A percentile compares a stretch with the other conserved stretches of the same genome.
phyloP scores from a whole-genome alignment of 2,113 vertebrate genomes.

The Prunella himalayana region DNA sequence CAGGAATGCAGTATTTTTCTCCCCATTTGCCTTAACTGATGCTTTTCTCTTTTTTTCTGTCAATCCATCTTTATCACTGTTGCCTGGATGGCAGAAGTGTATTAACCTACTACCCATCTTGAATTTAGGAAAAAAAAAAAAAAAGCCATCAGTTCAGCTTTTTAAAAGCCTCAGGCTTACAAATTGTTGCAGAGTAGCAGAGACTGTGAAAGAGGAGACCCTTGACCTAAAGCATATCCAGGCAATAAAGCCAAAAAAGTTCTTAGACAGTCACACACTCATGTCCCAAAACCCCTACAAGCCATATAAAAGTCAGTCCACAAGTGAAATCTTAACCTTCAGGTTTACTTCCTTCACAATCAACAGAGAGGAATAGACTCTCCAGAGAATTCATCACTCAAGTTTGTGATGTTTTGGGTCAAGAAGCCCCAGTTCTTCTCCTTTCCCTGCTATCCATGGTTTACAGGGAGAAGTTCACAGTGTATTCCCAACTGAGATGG shows the following conservation, averaged over 20 bases:
- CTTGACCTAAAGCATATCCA: background rate
- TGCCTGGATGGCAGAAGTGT: background rate
- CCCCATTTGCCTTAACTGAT: slow-evolving; percentile 1
- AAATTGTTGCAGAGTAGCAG: background rate
- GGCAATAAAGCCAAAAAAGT: background rate
- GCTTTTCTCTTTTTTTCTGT: background rate
- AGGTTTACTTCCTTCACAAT: background rate
- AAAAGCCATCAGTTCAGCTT: background rate
- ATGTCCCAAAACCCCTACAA: background rate
- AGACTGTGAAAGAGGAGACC: background rate
- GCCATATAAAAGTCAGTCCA: background rate
- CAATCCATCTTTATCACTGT: background rate
- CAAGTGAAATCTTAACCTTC: background rate
- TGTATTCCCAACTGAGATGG: background rate
- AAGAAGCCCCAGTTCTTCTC: background rate
- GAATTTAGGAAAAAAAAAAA: background rate
- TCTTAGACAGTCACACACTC: background rate
- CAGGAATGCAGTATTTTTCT: slow-evolving; percentile 32
- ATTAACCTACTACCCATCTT: background rate
- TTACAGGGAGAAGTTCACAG: background rate
- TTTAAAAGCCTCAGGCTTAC: background rate
- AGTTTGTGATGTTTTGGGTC: background rate
- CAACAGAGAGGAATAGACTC: background rate
- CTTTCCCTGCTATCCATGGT: background rate
- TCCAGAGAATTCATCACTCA: rapidly evolving